phyloP scores from a whole-genome alignment of 2,888 invertebrate genomes.

The Buathra laborator region DNA sequence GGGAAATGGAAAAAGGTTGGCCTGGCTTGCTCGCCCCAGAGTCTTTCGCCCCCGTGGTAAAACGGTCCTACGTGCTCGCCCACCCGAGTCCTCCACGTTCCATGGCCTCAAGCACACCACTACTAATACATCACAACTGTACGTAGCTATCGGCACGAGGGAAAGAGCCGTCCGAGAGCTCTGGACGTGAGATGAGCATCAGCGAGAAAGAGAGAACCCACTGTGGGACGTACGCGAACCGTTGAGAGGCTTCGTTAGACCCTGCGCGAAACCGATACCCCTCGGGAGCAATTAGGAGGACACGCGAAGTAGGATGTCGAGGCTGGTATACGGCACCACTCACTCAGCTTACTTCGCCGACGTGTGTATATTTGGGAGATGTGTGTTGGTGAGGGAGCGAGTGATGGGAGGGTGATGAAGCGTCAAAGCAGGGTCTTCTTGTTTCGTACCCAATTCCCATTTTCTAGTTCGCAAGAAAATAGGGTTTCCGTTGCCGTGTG shows the following conservation, averaged over 20 bases:
- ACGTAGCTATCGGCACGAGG: background rate
- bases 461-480: background rate
- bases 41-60: constrained; percentile 47
- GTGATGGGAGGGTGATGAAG: constrained; percentile 33
- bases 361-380: background rate
- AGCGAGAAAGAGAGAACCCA: constrained; percentile 37
- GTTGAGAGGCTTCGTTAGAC: constrained; percentile 66
- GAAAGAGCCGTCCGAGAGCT: constrained; percentile 24
- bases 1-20: constrained; percentile 63
- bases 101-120: constrained; percentile 54
- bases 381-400: background rate
- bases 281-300: constrained; percentile 65
- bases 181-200: constrained; percentile 39
- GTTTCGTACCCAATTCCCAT: constrained; percentile 24
- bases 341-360: constrained; percentile 12
- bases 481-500: background rate
- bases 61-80: constrained; percentile 63
- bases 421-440: constrained; percentile 6
- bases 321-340: constrained; percentile 11
- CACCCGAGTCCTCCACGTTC: constrained; percentile 43
- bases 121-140: background rate
- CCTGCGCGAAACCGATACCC: constrained; percentile 61
- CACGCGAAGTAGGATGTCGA: constrained; percentile 51
- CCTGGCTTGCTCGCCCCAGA: constrained; percentile 14
- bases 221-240: constrained; percentile 10